Evolutionary conservation across 2,797 vertebrate genomes (phyloP).

Genomic region (Hyperoplus immaculatus): DNA sequence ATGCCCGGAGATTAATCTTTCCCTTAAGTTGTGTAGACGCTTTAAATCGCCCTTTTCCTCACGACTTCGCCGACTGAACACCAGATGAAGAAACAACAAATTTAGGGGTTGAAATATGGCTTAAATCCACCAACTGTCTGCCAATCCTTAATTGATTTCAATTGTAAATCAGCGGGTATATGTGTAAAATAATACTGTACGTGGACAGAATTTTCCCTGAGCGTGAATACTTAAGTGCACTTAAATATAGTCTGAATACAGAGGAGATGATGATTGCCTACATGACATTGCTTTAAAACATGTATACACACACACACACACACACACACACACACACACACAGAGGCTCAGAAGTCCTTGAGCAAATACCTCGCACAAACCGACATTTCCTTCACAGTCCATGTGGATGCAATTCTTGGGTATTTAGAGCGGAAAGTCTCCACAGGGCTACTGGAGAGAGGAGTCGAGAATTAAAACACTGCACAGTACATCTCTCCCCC

Average conservation of each 20-base stretch:
- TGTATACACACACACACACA: slow-evolving; percentile 15
- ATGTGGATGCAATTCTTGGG: slow-evolving; percentile 79
- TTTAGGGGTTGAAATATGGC: neutral
- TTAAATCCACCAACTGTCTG: neutral
- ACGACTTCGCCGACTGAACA: no score
- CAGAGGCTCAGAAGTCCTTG: slow-evolving; percentile 49
- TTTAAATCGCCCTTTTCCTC: no score
- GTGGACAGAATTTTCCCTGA: neutral
- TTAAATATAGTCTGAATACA: neutral
- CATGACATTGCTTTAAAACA: neutral
- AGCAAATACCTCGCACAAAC: slow-evolving; percentile 50
- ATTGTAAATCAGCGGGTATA: neutral
- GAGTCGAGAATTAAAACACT: slow-evolving; percentile 63
- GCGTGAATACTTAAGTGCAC: slow-evolving; percentile 5
- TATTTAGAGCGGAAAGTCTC: slow-evolving; percentile 82
- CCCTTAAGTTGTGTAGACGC: no score
- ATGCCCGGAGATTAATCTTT: no score
- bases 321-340: slow-evolving; percentile 31
- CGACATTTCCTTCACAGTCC: slow-evolving; percentile 43
- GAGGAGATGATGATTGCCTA: slow-evolving; percentile 3
- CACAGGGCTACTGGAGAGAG: slow-evolving; percentile 69
- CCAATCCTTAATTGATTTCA: neutral
- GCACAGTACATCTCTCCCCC: slow-evolving; percentile 38
- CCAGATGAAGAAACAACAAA: no score
- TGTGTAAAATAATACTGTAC: neutral